Base-by-base conservation (phyloP, 2,888 invertebrate species). In the Pardosa pseudoannulata region DNA sequence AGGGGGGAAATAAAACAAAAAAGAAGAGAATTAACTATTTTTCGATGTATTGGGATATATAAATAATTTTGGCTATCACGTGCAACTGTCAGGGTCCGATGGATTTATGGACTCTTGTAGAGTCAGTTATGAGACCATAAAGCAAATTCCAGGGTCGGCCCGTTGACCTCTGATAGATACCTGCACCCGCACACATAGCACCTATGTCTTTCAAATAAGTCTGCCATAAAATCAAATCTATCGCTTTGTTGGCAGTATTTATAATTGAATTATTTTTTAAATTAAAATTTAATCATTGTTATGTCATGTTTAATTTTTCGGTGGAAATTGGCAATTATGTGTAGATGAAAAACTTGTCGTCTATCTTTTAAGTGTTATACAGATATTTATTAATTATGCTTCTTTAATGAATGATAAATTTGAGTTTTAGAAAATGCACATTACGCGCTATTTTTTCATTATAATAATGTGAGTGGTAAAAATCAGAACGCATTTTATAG, bases 101-200 rank as follows among this genome's bases (percentile, higher is more conserved):
- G 75, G 83, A 83, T 83, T 83, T 83, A 83, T 83, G 76, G 65
- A 27, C 46, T 19, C 28, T 65, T 65, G 76, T 65, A 29, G 31
- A 78, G 76, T 83, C 83, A 78, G 76, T 83, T 83, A 83, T 83
- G 78, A 78, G 83, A 78, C 83, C 78, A 71, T 83, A 76, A 83
- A 83, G 78, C 64, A 76, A 83, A 83, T 78, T 83, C 78, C 78
- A 78, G 36, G 71, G 39, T 83, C 64, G 78, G 83, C 78, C 83
- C 78, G 71, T 72, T 72, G 83, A 83, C 83, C 78, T 65, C 31
- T 19, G 46, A 16, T 9, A 67, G 72, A 65, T 78, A 83, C 78
- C 78, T 83, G 78, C 78, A 67, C 76, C 46, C 70, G 56, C 74
- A 62, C 50, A 28, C 68, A 70, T 75, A n/a, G 65, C 76, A 76